phyloP scores from a whole-genome alignment of 1,140 invertebrate genomes.

The Solenopsis invicta region DNA sequence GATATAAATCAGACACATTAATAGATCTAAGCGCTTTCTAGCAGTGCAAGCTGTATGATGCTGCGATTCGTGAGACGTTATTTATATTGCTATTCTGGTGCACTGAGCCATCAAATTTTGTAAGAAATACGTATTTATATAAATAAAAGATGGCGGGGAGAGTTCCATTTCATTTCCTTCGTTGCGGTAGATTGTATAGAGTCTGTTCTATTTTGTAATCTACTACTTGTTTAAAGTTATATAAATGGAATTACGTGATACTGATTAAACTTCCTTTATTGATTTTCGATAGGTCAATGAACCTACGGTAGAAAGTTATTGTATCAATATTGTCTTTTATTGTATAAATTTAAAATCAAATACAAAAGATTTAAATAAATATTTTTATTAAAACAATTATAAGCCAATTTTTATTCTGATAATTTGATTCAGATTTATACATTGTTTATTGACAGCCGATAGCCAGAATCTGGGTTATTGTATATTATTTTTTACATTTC shows the following conservation, averaged over 20 bases:
- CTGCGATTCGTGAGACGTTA: constrained; percentile 14
- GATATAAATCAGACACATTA: not conserved
- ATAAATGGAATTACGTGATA: constrained; percentile 45
- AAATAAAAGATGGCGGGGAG: constrained; percentile 31
- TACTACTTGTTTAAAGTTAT: constrained; percentile 53
- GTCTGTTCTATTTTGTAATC: constrained; percentile 33
- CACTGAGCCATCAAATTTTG: constrained; percentile 25
- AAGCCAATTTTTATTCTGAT: not conserved
- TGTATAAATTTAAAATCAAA: constrained; percentile 37
- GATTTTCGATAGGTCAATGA: constrained; percentile 37
- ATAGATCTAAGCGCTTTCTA: constrained; percentile 42
- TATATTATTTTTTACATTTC: constrained; percentile 4
- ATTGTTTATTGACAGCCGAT: not conserved
- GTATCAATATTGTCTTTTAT: constrained; percentile 50
- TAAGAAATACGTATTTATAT: constrained; percentile 40
- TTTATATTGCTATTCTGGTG: constrained; percentile 47
- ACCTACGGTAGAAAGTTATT: constrained; percentile 32
- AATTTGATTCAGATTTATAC: constrained; percentile 13
- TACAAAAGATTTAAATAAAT: constrained; percentile 33
- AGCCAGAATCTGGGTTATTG: not conserved
- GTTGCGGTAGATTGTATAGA: constrained; percentile 11
- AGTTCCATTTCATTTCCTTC: constrained; percentile 47
- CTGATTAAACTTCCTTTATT: constrained; percentile 40
- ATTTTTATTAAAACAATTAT: constrained; percentile 9
- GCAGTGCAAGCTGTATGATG: not conserved